These are phyloP conservation scores for Omphaloscelis lunosa DNA, from an alignment of 2,888 invertebrate species.

Conservation along the genomic window DNA sequence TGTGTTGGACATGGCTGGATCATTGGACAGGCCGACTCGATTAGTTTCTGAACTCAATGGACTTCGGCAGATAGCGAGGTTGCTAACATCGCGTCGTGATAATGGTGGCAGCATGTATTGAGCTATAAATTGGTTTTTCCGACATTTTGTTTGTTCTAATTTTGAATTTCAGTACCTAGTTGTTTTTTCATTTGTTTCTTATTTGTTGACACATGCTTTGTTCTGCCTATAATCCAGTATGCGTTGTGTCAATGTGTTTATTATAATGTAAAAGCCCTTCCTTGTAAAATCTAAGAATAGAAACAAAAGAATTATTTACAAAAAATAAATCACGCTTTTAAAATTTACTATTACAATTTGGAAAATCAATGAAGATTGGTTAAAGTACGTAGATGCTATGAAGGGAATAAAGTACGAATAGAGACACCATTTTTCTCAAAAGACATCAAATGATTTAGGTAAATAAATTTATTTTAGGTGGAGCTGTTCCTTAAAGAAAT, in stretches of 20 bases:
- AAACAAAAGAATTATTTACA: background rate
- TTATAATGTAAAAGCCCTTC: background rate
- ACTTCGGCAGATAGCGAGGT: constrained; percentile 40
- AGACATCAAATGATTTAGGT: background rate
- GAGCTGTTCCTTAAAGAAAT: background rate
- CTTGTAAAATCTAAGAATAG: background rate
- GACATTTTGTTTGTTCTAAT: constrained; percentile 37
- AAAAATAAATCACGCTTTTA: background rate
- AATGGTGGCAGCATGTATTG: constrained; percentile 32
- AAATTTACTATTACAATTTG: background rate
- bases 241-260: background rate
- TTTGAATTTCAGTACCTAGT: constrained; percentile 18
- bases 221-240: background rate
- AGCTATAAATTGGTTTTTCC: constrained; percentile 28
- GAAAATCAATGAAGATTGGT: background rate
- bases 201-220: background rate
- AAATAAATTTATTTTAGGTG: background rate
- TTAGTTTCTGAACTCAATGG: constrained; percentile 71
- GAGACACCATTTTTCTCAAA: background rate
- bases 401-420: background rate
- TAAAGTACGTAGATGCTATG: background rate
- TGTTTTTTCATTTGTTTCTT: background rate
- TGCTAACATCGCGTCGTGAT: constrained; percentile 55
- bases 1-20: constrained; percentile 69
- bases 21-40: constrained; percentile 69